Evolutionary conservation across 1,140 invertebrate species (phyloP).

Genomic region (Hesperophylax magnus): DNA sequence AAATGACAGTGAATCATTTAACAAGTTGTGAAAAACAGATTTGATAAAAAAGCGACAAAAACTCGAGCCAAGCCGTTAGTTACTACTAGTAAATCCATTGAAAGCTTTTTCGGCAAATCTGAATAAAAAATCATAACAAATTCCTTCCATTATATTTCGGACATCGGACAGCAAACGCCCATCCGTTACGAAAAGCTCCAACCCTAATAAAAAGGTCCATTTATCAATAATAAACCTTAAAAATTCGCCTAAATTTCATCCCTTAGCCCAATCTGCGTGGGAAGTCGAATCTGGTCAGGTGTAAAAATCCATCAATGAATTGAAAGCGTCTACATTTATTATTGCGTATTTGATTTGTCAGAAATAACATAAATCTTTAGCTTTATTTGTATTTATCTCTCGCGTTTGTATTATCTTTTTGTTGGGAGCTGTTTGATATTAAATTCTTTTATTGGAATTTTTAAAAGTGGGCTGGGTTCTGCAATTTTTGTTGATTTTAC

Average conservation of each 20-base stretch:
- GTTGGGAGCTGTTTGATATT: neutral
- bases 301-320: conserved; percentile 51
- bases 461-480: conserved; percentile 9
- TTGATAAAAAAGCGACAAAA: no score
- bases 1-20: no score
- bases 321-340: neutral
- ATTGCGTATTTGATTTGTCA: conserved; percentile 14
- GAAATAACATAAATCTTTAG: no score
- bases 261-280: neutral
- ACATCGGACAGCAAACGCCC: conserved; percentile 4
- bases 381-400: neutral
- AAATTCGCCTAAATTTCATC: neutral
- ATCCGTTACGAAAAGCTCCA: neutral
- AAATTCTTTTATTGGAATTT: neutral
- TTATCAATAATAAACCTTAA: conserved; percentile 1
- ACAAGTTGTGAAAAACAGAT: no score
- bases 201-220: neutral
- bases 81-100: no score
- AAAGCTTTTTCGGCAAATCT: no score
- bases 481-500: no score
- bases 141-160: neutral
- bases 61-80: no score
- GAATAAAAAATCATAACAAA: neutral
- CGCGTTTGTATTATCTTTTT: neutral
- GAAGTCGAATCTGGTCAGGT: conserved; percentile 49